Evolutionary conservation across 2,888 invertebrate genomes (phyloP).

Genomic region (Sphaerophoria rueppellii): DNA sequence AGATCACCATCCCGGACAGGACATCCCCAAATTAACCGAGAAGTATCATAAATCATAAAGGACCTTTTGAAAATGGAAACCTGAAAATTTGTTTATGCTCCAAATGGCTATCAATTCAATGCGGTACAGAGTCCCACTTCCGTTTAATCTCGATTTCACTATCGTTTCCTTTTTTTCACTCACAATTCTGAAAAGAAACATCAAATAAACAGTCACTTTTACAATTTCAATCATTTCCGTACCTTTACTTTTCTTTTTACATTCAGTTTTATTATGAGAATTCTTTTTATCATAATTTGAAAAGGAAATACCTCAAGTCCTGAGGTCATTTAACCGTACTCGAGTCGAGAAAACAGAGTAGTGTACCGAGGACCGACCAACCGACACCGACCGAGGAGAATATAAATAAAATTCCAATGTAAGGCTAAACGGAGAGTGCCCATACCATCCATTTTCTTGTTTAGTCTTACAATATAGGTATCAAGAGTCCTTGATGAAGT

Average conservation of each 20-base stretch:
- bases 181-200: background rate
- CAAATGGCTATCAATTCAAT: slow-evolving; percentile 9
- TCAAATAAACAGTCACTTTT: slow-evolving; percentile 24
- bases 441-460: background rate
- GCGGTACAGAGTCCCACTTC: background rate
- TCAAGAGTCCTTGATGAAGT: slow-evolving; percentile 61
- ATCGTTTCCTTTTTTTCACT: background rate
- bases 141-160: background rate
- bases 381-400: slow-evolving; percentile 26
- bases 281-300: slow-evolving; percentile 61
- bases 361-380: background rate
- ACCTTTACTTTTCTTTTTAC: slow-evolving; percentile 52
- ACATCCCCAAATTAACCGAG: slow-evolving; percentile 6
- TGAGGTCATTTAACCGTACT: slow-evolving; percentile 51
- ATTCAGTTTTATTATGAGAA: slow-evolving; percentile 64
- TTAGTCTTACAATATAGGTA: background rate
- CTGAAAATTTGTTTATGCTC: slow-evolving; percentile 58
- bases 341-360: background rate
- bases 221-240: slow-evolving; percentile 47
- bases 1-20: background rate
- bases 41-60: slow-evolving; percentile 65
- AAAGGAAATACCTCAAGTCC: slow-evolving; percentile 55
- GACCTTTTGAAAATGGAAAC: slow-evolving; percentile 52
- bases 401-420: slow-evolving; percentile 51
- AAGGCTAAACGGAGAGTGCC: slow-evolving; percentile 17